A percentile compares a stretch with the other conserved stretches of the same genome.
phyloP scores from a whole-genome alignment of 2,113 vertebrate species.

The Alethe castanea region DNA sequence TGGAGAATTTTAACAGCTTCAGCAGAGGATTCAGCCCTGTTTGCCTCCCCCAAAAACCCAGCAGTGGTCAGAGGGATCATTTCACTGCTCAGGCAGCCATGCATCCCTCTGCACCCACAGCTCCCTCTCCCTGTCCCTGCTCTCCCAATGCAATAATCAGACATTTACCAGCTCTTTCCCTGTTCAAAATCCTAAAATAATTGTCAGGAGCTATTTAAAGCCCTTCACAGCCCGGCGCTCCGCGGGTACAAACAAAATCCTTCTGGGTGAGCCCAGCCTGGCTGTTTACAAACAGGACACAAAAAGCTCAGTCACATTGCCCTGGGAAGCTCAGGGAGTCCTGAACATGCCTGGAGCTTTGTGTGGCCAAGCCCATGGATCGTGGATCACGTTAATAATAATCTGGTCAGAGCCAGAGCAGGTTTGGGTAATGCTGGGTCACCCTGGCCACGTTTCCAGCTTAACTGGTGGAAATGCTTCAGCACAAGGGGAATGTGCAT shows the following conservation, averaged over 20 bases:
- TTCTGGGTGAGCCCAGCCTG: slow-evolving; percentile 38
- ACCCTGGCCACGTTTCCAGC: neutral
- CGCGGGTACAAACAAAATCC: neutral
- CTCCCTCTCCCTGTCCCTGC: neutral
- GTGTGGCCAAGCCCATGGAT: neutral
- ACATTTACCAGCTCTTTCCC: slow-evolving; percentile 21
- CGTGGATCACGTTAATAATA: neutral
- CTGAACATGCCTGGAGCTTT: neutral
- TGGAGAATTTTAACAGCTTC: neutral
- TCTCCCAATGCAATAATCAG: neutral
- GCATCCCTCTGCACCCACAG: neutral
- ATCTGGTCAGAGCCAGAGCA: neutral
- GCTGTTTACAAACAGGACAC: neutral
- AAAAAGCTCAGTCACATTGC: neutral
- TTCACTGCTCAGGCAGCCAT: rapidly evolving
- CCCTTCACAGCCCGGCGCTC: neutral
- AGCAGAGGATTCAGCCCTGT: neutral
- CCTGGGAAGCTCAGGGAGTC: neutral
- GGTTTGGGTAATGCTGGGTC: neutral
- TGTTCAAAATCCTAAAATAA: slow-evolving; percentile 30
- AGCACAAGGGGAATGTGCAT: neutral
- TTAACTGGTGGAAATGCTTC: neutral
- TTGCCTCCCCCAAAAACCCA: neutral
- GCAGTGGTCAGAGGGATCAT: neutral
- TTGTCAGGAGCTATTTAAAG: slow-evolving; percentile 31